Base-by-base conservation (phyloP, 2,797 vertebrate genomes). In the Champsocephalus gunnari region DNA sequence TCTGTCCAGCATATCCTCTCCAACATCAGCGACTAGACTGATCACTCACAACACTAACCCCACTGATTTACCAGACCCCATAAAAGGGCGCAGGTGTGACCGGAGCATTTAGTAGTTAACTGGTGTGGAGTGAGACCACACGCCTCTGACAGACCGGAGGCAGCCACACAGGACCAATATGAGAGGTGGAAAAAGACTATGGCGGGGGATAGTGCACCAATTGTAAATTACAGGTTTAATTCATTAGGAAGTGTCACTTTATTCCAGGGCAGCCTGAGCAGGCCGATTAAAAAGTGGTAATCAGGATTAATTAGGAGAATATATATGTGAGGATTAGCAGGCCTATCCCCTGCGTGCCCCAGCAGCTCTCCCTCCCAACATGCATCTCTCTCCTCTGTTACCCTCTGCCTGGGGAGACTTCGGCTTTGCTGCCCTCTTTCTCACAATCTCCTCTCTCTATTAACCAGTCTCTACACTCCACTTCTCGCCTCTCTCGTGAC, bases 281-380 rank as follows among this genome's bases (percentile, higher is more conserved):
- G 89, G 87, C 87, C 81, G 91, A 94, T 94, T 95, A 92, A 92
- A 93, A 94, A 81, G 85, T 92, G 87, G 90, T 94, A 92, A 95
- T 94, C 91, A 94, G 92, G 90, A 95, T 94, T 94, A 94, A 95
- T 94, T 94, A 94, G 90, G 87, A 79, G 90, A 94, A 94, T 93
- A 94, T 93, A 93, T 89, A 93, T 80, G 83, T 94, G 91, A 94
- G 91, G 92, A 93, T 94, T 93, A 94, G 89, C 91, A 93, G 92
- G 66, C 73, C 85, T 87, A 78, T 86, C 82, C 80, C 82, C 78
- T 71, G 66, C 65, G 79, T 73, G 70, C 73, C 75, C 53, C 65
- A 67, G 63, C 61, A 61, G 83, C 85, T 82, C 77, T 76, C 38
- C 79, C 41, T 86, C 80, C 57, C 45, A 72, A 55, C 75, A 69